Base-by-base conservation (phyloP, 2,113 vertebrate genomes). In the Clarias magur region DNA sequence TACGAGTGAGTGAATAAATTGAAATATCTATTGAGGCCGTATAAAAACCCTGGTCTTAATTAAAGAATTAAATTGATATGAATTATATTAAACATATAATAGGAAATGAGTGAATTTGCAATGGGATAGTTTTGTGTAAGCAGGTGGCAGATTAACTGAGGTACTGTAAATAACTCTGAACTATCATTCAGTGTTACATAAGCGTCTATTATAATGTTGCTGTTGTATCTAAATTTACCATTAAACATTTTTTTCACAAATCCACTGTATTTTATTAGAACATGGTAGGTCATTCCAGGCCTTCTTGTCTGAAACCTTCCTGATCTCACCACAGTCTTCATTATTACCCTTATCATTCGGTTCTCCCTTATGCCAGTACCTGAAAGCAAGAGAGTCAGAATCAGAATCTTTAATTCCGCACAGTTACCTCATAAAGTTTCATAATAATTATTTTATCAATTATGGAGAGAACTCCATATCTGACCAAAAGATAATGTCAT, bases 281-380 rank as follows among this genome's bases (percentile, higher is more conserved):
- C 80, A 82, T 65, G 80, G 21, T 12, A 19, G 23, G 23, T 65
- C 60, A 53, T 67, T 82, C 81, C 81, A 82, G n/a, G 4, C 42
- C 19, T 42, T 73, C 1, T 21, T 21, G 13, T 67, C 23, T 48
- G 11, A 1, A n/a, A 16, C 6, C 4, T 1, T 15, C 3, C 5
- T 4, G 0, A 59, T 27, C 34, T 80, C 85, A 53, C 48, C 85
- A 81, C 85, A 86, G 76, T 86, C 85, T 30, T 86, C 85, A 48
- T 67, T 27, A 42, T 34, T 34, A 19, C 21, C 30, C 3, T 3
- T 0, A 34, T 86, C 16, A 86, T 82, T 70, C 15, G 78, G 78
- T 38, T 86, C 62, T 1, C 48, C 60, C 7, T 3, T 0, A 17
- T 16, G 1, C 85, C 85, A 86, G 63, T n/a, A 57, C 27, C 85